Conservation (phyloP, 30 jellyfish, hydroid and myxozoan species). For the Hydractinia echinata region DNA sequence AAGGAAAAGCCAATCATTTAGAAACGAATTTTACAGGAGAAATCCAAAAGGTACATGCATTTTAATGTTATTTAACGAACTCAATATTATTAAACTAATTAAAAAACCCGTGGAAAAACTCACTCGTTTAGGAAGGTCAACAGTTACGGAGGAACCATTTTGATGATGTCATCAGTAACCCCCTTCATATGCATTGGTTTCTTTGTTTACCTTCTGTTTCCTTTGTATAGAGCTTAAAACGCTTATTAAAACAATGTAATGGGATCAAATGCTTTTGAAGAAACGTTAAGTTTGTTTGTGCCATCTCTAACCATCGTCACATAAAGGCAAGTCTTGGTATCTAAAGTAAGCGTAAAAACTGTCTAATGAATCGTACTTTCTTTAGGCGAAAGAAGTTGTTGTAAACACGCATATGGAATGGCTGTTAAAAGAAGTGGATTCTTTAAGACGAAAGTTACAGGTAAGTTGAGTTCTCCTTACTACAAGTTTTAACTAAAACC, state of each 20-base stretch:
- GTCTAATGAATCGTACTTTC: not conserved
- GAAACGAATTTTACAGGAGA: slow-evolving; percentile 12
- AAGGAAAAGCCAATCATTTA: not conserved
- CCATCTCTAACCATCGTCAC: too few relatives aligned
- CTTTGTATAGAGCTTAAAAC: too few relatives aligned
- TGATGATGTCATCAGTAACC: not conserved
- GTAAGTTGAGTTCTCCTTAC: not conserved
- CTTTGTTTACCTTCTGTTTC: too few relatives aligned
- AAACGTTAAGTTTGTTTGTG: too few relatives aligned
- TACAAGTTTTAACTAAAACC: not conserved
- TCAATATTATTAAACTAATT: too few relatives aligned
- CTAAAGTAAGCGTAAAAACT: too few relatives aligned
- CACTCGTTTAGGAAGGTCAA: too few relatives aligned
- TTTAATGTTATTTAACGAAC: not conserved
- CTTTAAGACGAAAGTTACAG: not conserved
- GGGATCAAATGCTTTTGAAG: too few relatives aligned
- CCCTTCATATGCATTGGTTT: not conserved
- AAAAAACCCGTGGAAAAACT: too few relatives aligned
- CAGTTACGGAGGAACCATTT: not conserved
- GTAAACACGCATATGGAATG: not conserved
- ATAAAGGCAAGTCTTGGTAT: too few relatives aligned
- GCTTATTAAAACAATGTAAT: too few relatives aligned
- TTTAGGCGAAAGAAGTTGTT: not conserved
- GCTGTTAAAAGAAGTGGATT: slow-evolving; percentile 10
- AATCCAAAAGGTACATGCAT: not conserved